Percentiles rank a stretch among this genome's conserved stretches.
phyloP scores from a whole-genome alignment of 37 sponge, comb jelly and placozoan species.

The Geodia barretti region DNA sequence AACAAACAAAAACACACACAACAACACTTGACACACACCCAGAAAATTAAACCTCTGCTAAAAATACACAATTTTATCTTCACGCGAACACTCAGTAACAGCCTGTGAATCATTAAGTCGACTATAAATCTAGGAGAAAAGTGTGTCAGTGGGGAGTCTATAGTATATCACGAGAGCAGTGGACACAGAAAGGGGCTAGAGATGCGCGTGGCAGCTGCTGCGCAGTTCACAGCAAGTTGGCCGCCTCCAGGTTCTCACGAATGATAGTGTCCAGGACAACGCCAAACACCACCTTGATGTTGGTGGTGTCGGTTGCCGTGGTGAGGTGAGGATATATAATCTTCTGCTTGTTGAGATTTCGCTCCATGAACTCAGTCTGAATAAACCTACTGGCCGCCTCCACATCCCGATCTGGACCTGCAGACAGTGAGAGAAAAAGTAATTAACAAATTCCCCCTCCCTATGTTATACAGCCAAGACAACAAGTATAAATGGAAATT shows the following conservation, averaged over 20 bases:
- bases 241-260: constrained; percentile 91
- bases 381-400: constrained; percentile 86
- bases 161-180: not conserved
- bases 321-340: constrained; percentile 96
- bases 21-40: not conserved
- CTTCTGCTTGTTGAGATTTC: constrained; percentile 90
- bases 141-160: not conserved
- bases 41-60: not conserved
- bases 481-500: too few species aligned
- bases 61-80: too few species aligned
- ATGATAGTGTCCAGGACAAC: constrained; percentile 94
- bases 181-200: not conserved
- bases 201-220: not conserved
- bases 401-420: constrained; percentile 90
- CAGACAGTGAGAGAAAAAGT: not conserved
- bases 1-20: not conserved
- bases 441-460: too few species aligned
- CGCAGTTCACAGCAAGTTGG: constrained; percentile 82
- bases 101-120: not conserved
- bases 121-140: not conserved
- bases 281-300: constrained; percentile 81
- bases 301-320: constrained; percentile 95
- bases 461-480: too few species aligned
- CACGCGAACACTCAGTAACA: not conserved
- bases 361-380: constrained; percentile 68